Evolutionary conservation across 2,888 invertebrate species (phyloP).

Genomic region (Phaedon cochleariae): DNA sequence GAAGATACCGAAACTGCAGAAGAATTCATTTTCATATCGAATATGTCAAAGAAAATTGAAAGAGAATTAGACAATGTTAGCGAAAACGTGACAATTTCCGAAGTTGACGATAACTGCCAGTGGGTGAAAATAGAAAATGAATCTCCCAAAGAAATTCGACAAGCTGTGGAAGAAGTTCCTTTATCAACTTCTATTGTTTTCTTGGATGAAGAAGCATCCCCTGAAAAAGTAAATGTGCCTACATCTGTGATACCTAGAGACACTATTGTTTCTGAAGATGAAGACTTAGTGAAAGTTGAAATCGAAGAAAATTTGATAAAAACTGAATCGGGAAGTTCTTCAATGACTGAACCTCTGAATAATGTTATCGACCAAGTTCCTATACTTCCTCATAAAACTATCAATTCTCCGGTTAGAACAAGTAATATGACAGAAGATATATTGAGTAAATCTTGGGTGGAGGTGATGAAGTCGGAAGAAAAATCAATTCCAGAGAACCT

Average conservation of each 20-base stretch:
- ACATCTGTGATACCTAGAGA: not conserved
- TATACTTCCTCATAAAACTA: no score
- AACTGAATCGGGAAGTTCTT: not conserved
- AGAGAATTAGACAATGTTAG: not conserved
- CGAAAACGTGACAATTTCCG: not conserved
- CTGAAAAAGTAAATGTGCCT: not conserved
- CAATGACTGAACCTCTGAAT: not conserved
- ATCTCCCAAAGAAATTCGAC: not conserved
- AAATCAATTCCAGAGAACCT: not conserved
- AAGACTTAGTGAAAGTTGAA: conserved; percentile 6
- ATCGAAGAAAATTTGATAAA: not conserved
- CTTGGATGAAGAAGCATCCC: conserved; percentile 45
- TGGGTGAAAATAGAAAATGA: conserved; percentile 5
- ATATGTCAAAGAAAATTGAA: conserved; percentile 16
- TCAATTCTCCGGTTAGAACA: not conserved
- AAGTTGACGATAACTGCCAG: conserved; percentile 7
- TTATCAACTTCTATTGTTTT: conserved; percentile 41
- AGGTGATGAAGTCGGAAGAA: conserved; percentile 11
- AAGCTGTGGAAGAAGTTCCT: not conserved
- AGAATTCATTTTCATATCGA: conserved; percentile 50
- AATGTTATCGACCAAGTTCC: no score
- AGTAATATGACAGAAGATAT: conserved; percentile 15
- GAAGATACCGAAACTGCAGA: conserved; percentile 46
- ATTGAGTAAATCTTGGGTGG: conserved; percentile 15
- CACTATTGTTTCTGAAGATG: not conserved